Evolutionary conservation across 2,888 invertebrate genomes (phyloP).

Genomic region (Ligdia adustata): DNA sequence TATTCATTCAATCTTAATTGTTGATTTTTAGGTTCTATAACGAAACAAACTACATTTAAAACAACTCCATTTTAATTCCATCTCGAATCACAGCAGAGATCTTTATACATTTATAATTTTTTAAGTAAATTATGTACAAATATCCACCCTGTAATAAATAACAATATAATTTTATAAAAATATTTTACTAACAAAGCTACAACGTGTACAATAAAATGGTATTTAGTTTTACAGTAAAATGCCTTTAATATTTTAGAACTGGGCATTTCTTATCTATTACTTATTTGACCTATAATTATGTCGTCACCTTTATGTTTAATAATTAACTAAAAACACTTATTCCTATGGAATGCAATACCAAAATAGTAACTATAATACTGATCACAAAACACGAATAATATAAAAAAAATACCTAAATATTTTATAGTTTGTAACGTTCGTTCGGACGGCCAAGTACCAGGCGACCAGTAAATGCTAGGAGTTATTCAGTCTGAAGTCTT

Average conservation of each 20-base stretch:
- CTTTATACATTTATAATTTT: constrained; percentile 24
- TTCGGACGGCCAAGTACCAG: constrained; percentile 41
- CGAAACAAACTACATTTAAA: constrained; percentile 46
- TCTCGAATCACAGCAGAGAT: constrained; percentile 45
- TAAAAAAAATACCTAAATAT: constrained; percentile 41
- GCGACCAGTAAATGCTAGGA: constrained; percentile 35
- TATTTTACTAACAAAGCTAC: constrained; percentile 3
- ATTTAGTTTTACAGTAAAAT: neutral
- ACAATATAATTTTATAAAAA: constrained; percentile 16
- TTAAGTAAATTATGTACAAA: constrained; percentile 35
- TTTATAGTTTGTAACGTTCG: constrained; percentile 35
- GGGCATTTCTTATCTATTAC: constrained; percentile 3
- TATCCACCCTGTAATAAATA: constrained; percentile 40
- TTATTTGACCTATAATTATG: constrained; percentile 40
- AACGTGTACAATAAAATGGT: too few relatives aligned
- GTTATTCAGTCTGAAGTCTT: constrained; percentile 42
- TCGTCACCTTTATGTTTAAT: constrained; percentile 47
- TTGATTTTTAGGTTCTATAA: constrained; percentile 5
- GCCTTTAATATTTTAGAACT: constrained; percentile 7
- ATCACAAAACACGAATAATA: constrained; percentile 52
- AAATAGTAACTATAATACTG: constrained; percentile 63
- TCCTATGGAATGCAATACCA: constrained; percentile 49
- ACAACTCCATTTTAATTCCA: constrained; percentile 58
- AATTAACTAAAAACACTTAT: constrained; percentile 43
- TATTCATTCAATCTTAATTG: too few relatives aligned